Base-by-base conservation (phyloP, 2,797 vertebrate species). In the Luscinia megarhynchos region DNA sequence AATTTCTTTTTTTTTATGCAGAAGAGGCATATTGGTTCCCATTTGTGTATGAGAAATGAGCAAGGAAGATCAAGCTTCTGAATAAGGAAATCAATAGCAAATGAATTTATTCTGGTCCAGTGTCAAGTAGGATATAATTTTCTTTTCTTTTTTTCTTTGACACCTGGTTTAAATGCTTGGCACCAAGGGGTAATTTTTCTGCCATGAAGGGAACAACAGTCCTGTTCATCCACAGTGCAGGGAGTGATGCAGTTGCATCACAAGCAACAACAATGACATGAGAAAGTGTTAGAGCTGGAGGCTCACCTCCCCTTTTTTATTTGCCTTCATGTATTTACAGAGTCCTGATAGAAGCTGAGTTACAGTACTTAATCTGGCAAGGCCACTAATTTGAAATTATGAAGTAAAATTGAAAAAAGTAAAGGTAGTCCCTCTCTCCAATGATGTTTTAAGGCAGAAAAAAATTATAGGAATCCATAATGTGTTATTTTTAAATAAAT, bases 21-120 rank as follows among this genome's bases (percentile, higher is more conserved):
- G 80, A 86, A 91, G 61, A 87, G 55, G 57, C 57, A 89, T 78
- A 83, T 85, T 85, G 38, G 74, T 78, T 95, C 73, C 82, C 58
- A 90, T 92, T 92, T 95, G 87, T 79, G 53, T 83, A 79, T 77
- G 90, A 97, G 91, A 89, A 90, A 91, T 89, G 89, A 89, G 48
- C n/a, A 53, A 53, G 46, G 62, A 81, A 81, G 84, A 96, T 24
- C 21, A 48, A 89, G 77, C 45, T 79, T 95, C 75, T 83, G 73
- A 67, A 93, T 92, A 92, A 81, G 82, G 30, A 94, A 95, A 94
- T 95, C 95, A 80, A 90, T 84, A 93, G 72, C 74, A 91, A 94
- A 81, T 36, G 57, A 83, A 63, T 90, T 91, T 89, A 90, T 93
- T 87, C 75, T 69, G 26, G 24, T 84, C 50, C 76, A 30, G 14